Evolutionary conservation across 2,888 invertebrate genomes (phyloP).

Genomic region (Thereva unica): DNA sequence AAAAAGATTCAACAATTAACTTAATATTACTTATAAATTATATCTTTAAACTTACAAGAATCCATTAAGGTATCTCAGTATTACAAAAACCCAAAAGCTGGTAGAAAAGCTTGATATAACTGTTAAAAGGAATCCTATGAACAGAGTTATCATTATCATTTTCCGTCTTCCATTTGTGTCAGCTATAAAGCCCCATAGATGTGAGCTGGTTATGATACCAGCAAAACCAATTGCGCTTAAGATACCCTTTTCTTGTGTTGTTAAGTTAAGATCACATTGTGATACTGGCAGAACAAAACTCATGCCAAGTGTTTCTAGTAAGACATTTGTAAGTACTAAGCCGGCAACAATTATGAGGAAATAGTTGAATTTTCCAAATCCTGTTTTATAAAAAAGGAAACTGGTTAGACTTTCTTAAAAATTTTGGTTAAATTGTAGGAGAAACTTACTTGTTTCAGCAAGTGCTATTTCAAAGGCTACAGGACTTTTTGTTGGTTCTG

Average conservation of each 20-base stretch:
- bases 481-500: background rate
- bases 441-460: slow-evolving; percentile 31
- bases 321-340: slow-evolving; percentile 60
- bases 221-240: slow-evolving; percentile 56
- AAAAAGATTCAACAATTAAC: background rate
- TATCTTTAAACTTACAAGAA: slow-evolving; percentile 57
- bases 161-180: slow-evolving; percentile 61
- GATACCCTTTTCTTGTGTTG: slow-evolving; percentile 55
- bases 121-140: slow-evolving; percentile 59
- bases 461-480: slow-evolving; percentile 32
- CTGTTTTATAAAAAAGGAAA: slow-evolving; percentile 47
- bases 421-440: background rate
- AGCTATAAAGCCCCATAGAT: slow-evolving; percentile 63
- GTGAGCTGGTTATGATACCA: slow-evolving; percentile 61
- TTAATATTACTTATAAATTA: background rate
- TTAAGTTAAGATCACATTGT: slow-evolving; percentile 56
- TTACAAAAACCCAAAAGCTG: slow-evolving; percentile 59
- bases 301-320: slow-evolving; percentile 58
- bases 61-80: slow-evolving; percentile 61
- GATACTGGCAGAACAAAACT: slow-evolving; percentile 62
- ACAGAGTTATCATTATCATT: slow-evolving; percentile 59
- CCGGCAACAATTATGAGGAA: slow-evolving; percentile 60
- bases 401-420: background rate
- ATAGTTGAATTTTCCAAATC: slow-evolving; percentile 61
- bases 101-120: slow-evolving; percentile 60